Evolutionary conservation across 2,888 invertebrate species (phyloP), one percentile per base, ranked within the genome.

Genomic region (Liopterus haemorrhoidalis): DNA sequence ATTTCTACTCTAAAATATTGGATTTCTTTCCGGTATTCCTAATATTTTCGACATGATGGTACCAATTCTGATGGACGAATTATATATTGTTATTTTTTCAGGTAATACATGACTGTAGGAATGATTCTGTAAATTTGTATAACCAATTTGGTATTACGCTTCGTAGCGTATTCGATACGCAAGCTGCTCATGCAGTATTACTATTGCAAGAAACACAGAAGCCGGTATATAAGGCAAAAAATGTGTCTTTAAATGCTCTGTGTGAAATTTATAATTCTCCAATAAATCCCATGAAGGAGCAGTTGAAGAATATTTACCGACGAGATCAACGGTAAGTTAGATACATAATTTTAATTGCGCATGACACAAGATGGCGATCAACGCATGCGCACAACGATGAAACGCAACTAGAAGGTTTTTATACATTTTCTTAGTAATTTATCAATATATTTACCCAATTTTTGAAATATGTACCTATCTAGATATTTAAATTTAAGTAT

Each of bases 151-250:
- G 85, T 54, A 86, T 93, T 52, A 78, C 82, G 41, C 69, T 93
- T 57, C 77, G 77, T 51, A 86, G 85, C 68, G 88, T 94, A 38
- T 93, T 94, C 66, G 93, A 94, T 65, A 93, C 93, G 22, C 93
- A 89, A 71, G 66, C 67, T 24, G 94, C 93, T 28, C 91, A 95
- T 68, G 88, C 93, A 41, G 85, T 95, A 8, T 70, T 95, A 36
- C 90, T 93, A 61, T 84, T 82, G 61, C 93, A 93, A 70, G 87
- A 90, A 59, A 87, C 85, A 48, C 83, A 84, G 49, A 85, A 89
- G 58, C 92, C 94, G 22, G 89, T 94, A 38, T 90, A 93, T 64
- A 95, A 95, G 73, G 90, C 92, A 40, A 93, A 94, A 70, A 90
- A 90, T 65, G 82, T 93, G 35, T 90, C 91, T 56, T 73, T 95